Evolutionary conservation across 2,888 invertebrate species (phyloP), one percentile per base, ranked within the genome.

Genomic region (Ligdia adustata): DNA sequence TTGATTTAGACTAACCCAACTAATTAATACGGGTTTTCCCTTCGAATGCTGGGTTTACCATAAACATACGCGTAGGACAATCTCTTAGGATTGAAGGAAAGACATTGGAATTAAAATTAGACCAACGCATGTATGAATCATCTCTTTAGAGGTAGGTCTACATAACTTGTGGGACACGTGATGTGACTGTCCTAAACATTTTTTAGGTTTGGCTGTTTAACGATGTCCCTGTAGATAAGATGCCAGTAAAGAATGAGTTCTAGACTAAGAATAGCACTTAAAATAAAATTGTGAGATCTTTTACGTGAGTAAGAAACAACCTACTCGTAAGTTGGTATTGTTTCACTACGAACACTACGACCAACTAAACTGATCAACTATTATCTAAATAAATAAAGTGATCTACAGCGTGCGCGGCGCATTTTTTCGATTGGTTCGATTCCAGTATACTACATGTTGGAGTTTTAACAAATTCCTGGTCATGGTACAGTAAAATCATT

Each of bases 191-290:
- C 34, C 33, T 29, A 40, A 12, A 14, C 33, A 22, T 27, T 33
- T 33, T 31, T 37, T 18, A 9, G 16, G 9, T 15, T n/a, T 3
- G 14, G 9, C 9, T 32, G 16, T 29, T 27, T 32, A 6, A 7
- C 2, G 40, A 47, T 47, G 47, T 9, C 47, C 47, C 35, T 41
- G 40, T 20, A 47, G 40, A 47, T 47, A 47, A 18, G 9, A 2
- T 16, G 4, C 9, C n/a, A 15, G 18, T 14, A 24, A 45, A 38
- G 13, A 24, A 38, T 18, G 29, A n/a, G n/a, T n/a, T n/a, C n/a
- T 22, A 18, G 9, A 9, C 27, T 11, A 20, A 39, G 15, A 46
- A 29, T 18, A 20, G 14, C 22, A 16, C 44, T 9, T 24, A 39
- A 27, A 40, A 46, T 28, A 24, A 12, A 9, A 6, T 16, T 12